A percentile compares a stretch with the other conserved stretches of the same genome.
Conservation (phyloP, 64 coral and sea anemone species). For the Astreopora myriophthalma region DNA sequence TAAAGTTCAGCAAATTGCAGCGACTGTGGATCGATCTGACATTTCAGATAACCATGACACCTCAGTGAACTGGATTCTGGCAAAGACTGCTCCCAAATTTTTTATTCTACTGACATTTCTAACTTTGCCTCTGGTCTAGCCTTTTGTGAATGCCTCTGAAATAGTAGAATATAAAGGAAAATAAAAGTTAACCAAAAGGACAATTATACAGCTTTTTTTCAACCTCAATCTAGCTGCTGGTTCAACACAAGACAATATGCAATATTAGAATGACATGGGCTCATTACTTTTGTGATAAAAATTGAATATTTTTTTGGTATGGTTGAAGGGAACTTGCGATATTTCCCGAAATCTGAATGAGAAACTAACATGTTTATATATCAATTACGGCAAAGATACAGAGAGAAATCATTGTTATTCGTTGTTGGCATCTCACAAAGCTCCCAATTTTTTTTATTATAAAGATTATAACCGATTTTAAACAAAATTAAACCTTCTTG, state of each 20-base stretch:
- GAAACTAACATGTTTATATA: conserved; percentile 3
- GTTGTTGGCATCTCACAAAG: conserved; percentile 7
- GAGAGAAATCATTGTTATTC: conserved; percentile 6
- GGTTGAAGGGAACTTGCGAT: conserved; percentile 1
- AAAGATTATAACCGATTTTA: background rate
- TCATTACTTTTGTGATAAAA: background rate
- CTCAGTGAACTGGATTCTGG: background rate
- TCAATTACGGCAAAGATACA: conserved; percentile 1
- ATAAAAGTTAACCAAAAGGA: background rate
- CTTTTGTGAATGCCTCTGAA: background rate
- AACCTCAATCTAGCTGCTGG: background rate
- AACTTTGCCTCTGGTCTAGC: background rate
- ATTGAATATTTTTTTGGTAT: background rate
- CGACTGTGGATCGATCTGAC: background rate
- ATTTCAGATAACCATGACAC: conserved; percentile 5
- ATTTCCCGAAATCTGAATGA: conserved; percentile 9
- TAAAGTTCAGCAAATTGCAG: background rate
- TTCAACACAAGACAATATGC: background rate
- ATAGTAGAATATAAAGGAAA: background rate
- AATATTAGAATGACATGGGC: background rate
- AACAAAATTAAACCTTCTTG: background rate
- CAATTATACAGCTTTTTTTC: background rate
- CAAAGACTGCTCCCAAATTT: background rate
- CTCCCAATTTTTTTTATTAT: background rate
- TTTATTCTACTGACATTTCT: background rate